A percentile compares a stretch with the other conserved stretches of the same genome.
Conservation (phyloP, 1,140 invertebrate species). For the Bombus ignitus region DNA sequence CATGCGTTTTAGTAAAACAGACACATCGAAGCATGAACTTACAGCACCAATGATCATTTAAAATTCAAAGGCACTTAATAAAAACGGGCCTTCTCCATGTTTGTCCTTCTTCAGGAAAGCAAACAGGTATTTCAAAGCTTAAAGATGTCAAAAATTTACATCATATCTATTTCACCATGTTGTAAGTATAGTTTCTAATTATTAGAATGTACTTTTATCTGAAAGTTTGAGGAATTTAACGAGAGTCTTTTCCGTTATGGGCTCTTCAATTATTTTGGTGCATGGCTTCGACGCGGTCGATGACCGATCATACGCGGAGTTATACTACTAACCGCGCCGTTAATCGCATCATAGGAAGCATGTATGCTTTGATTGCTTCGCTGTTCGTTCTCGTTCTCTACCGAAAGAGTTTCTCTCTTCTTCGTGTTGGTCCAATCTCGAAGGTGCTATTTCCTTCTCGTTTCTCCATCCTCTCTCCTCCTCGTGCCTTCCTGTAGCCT, state of each 20-base stretch:
- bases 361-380: conserved; percentile 47
- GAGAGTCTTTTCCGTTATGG: not conserved
- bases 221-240: not conserved
- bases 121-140: too few relatives aligned
- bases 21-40: too few relatives aligned
- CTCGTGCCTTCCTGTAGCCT: too few relatives aligned
- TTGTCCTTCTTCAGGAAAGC: too few relatives aligned
- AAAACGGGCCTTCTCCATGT: too few relatives aligned
- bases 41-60: too few relatives aligned
- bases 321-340: conserved; percentile 31
- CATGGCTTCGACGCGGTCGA: not conserved
- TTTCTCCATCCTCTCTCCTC: not conserved
- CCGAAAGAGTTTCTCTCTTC: conserved; percentile 21
- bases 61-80: too few relatives aligned
- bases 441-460: conserved; percentile 5
- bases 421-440: conserved; percentile 15
- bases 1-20: too few relatives aligned
- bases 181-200: not conserved
- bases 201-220: not conserved
- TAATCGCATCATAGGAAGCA: conserved; percentile 28
- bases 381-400: not conserved
- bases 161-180: not conserved
- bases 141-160: too few relatives aligned
- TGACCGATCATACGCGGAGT: conserved; percentile 30
- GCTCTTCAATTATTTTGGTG: not conserved